These are phyloP conservation scores for Lumbricus terrestris DNA, from an alignment of 2,888 invertebrate species.

Conservation along the genomic window DNA sequence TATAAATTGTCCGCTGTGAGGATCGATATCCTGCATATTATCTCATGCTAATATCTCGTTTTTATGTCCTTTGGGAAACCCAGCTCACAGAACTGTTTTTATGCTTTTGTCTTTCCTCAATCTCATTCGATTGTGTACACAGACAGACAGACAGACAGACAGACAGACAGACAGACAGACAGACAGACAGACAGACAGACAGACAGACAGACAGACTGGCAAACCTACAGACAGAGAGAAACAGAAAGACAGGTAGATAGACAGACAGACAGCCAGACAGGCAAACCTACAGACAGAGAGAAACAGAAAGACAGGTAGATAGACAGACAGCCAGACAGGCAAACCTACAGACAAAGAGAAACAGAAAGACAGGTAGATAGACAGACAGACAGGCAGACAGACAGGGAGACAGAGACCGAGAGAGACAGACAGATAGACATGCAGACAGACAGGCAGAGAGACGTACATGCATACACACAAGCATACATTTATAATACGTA, in stretches of 20 bases:
- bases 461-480: not conserved
- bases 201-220: no score
- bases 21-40: no score
- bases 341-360: no score
- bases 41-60: no score
- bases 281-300: not conserved
- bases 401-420: not conserved
- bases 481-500: not conserved
- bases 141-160: not conserved
- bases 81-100: no score
- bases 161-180: not conserved
- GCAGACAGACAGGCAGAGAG: not conserved
- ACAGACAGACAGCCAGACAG: not conserved
- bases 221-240: not conserved
- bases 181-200: not conserved
- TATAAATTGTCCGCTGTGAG: no score
- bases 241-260: no score
- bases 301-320: no score
- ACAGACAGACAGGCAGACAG: no score
- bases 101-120: no score
- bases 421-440: not conserved
- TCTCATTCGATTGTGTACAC: no score
- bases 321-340: not conserved
- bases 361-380: not conserved
- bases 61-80: no score